A percentile compares a stretch with the other conserved stretches of the same genome.
phyloP scores from a whole-genome alignment of 2,113 vertebrate species.

The Odocoileus hemionus region DNA sequence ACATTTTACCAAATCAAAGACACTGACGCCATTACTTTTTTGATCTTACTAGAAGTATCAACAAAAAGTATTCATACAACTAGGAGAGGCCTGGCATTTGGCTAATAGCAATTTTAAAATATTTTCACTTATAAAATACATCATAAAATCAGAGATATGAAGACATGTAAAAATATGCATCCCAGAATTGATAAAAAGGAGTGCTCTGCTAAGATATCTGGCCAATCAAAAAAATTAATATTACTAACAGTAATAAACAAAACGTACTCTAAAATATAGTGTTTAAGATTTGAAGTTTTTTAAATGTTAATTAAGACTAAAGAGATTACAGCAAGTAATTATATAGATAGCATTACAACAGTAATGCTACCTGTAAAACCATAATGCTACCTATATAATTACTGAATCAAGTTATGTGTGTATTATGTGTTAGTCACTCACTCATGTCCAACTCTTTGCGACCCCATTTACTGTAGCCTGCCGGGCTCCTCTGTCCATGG shows the following conservation, averaged over 20 bases:
- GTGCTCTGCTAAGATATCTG: not conserved
- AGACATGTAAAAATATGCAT: not conserved
- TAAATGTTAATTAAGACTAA: not conserved
- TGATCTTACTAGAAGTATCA: not conserved
- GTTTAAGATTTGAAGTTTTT: not conserved
- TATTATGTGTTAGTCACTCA: not conserved
- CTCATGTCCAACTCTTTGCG: not conserved
- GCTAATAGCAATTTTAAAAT: not conserved
- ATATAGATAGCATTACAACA: not conserved
- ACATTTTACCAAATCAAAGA: constrained; percentile 10
- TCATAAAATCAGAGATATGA: not conserved
- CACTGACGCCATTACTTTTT: not conserved
- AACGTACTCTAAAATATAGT: not conserved
- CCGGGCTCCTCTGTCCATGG: not conserved
- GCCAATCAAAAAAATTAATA: not conserved
- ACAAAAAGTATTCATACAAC: not conserved
- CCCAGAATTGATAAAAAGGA: not conserved
- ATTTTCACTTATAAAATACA: not conserved
- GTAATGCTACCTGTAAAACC: not conserved
- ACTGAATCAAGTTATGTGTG: not conserved
- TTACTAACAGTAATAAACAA: not conserved
- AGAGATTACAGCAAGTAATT: not conserved
- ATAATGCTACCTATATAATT: not conserved
- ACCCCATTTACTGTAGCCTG: not conserved
- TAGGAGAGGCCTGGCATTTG: not conserved